Evolutionary conservation across 2,888 invertebrate genomes (phyloP).

Genomic region (Eupithecia tripunctaria): DNA sequence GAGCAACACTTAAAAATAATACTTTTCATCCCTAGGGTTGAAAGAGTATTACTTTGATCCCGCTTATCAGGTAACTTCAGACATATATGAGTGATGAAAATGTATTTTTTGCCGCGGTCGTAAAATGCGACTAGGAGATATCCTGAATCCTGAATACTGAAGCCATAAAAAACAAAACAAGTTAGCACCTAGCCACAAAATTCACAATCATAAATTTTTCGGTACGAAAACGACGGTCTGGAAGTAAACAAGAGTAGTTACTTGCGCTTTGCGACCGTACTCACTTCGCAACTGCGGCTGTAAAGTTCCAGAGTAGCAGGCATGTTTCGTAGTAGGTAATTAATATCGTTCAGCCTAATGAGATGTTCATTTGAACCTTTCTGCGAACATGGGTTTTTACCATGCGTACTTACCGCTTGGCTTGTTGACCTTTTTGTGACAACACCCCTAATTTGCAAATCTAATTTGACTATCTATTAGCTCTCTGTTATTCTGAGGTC

Average conservation of each 20-base stretch:
- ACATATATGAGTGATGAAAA: too few relatives aligned
- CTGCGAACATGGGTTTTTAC: slow-evolving; percentile 5
- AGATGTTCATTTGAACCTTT: slow-evolving; percentile 17
- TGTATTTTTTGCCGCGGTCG: too few relatives aligned
- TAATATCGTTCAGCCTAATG: slow-evolving; percentile 29
- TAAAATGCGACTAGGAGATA: too few relatives aligned
- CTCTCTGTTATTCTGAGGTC: neutral
- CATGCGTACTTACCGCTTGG: neutral
- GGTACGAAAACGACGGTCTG: neutral
- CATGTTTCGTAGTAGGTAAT: slow-evolving; percentile 10
- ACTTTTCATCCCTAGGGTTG: too few relatives aligned
- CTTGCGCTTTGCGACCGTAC: neutral
- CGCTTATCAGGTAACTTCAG: too few relatives aligned
- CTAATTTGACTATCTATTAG: neutral
- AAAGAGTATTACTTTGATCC: too few relatives aligned
- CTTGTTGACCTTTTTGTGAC: slow-evolving; percentile 4
- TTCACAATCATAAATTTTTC: neutral
- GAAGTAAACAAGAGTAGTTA: neutral
- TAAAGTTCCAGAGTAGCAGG: neutral
- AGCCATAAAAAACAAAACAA: too few relatives aligned
- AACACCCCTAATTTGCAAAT: neutral
- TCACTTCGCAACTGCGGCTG: neutral
- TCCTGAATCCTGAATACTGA: too few relatives aligned
- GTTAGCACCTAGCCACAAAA: neutral
- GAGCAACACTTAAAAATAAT: too few relatives aligned